These are phyloP conservation scores for Protobothrops mucrosquamatus DNA, from an alignment of 2,113 vertebrate species.

Conservation along the genomic window DNA sequence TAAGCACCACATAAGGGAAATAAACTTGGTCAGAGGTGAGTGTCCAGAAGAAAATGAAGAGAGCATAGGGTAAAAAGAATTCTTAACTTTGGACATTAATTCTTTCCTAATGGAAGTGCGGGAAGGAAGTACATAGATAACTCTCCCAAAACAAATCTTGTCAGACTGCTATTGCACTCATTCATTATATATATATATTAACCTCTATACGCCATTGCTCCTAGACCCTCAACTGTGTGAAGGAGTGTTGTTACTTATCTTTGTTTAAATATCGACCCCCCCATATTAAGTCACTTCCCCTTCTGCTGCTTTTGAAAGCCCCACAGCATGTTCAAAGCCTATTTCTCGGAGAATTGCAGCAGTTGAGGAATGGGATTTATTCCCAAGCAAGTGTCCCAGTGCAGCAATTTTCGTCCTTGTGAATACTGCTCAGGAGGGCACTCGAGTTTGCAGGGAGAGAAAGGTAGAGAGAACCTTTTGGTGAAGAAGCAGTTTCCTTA, in stretches of 20 bases:
- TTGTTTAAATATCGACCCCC: background rate
- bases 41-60: background rate
- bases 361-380: background rate
- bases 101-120: background rate
- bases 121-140: background rate
- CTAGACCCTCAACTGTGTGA: background rate
- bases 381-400: background rate
- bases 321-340: background rate
- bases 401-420: background rate
- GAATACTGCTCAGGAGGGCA: background rate
- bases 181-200: too few species aligned
- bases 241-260: background rate
- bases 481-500: background rate
- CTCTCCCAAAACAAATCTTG: background rate
- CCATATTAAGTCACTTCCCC: background rate
- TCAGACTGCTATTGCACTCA: background rate
- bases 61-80: background rate
- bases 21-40: background rate
- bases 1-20: background rate
- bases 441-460: background rate
- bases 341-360: background rate
- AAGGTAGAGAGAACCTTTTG: background rate
- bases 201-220: background rate
- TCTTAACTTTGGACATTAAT: background rate
- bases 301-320: background rate